These are phyloP conservation scores for Homarus gammarus DNA, from an alignment of 2,888 invertebrate genomes.

Conservation along the genomic window DNA sequence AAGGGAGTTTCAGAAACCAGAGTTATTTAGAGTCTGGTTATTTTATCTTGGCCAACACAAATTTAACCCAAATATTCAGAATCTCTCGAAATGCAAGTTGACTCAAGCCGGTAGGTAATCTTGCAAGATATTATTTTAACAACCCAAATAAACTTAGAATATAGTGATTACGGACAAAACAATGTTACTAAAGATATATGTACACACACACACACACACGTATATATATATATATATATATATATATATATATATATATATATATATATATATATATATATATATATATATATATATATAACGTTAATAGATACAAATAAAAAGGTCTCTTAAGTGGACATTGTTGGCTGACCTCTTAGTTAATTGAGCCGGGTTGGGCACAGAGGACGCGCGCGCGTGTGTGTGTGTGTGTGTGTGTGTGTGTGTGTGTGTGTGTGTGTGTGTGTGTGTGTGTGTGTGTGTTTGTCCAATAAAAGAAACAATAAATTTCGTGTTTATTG, in stretches of 20 bases:
- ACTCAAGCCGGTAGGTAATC: too few relatives aligned
- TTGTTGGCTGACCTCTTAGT: background rate
- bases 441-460: slow-evolving; percentile 14
- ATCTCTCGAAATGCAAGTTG: too few relatives aligned
- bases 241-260: slow-evolving; percentile 11
- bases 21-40: background rate
- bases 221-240: background rate
- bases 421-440: slow-evolving; percentile 17
- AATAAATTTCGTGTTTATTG: too few relatives aligned
- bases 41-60: background rate
- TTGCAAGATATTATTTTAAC: too few relatives aligned
- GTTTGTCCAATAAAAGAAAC: background rate
- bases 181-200: too few relatives aligned
- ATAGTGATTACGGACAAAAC: too few relatives aligned
- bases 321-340: too few relatives aligned
- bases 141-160: too few relatives aligned
- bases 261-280: background rate
- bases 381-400: background rate
- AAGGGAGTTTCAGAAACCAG: background rate
- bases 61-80: too few relatives aligned
- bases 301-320: background rate
- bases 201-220: too few relatives aligned
- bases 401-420: slow-evolving; percentile 17
- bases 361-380: too few relatives aligned
- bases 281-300: background rate